Percentiles rank a stretch among this genome's conserved stretches.
These are phyloP conservation scores for Merluccius polli DNA, from an alignment of 2,797 vertebrate genomes.

Conservation along the genomic window DNA sequence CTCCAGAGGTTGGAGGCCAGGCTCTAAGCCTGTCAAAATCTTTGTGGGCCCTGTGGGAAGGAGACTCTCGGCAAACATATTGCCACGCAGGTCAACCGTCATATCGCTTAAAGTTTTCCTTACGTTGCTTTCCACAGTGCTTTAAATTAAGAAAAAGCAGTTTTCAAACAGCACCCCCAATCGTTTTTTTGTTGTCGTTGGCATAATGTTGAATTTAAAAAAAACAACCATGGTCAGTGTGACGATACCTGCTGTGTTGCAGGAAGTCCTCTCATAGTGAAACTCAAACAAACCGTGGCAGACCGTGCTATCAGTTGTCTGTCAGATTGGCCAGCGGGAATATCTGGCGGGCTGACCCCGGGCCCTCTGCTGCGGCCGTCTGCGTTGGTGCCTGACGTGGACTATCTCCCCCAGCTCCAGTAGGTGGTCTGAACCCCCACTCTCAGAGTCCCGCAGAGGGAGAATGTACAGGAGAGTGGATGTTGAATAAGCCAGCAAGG, in stretches of 20 bases:
- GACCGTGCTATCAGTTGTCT: slow-evolving; percentile 30
- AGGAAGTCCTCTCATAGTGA: not conserved
- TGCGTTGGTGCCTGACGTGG: slow-evolving; percentile 27
- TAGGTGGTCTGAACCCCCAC: slow-evolving; percentile 43
- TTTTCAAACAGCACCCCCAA: not conserved
- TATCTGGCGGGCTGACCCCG: slow-evolving; percentile 39
- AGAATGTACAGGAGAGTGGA: not conserved
- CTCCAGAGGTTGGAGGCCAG: slow-evolving; percentile 52
- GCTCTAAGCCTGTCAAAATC: slow-evolving; percentile 51
- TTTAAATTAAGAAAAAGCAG: slow-evolving; percentile 9
- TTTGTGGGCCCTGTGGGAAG: slow-evolving; percentile 62
- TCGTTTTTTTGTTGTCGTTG: not conserved
- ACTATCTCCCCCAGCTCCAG: slow-evolving; percentile 35
- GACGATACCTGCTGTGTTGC: not conserved
- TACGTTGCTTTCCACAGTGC: not conserved
- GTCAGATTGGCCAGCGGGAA: slow-evolving; percentile 26
- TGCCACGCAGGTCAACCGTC: slow-evolving; percentile 35
- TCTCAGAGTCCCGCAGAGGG: slow-evolving; percentile 33
- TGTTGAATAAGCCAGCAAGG: no score
- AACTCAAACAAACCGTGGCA: not conserved
- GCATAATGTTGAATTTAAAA: not conserved
- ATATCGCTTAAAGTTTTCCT: not conserved
- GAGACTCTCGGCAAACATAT: slow-evolving; percentile 24
- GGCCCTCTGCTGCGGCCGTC: slow-evolving; percentile 36
- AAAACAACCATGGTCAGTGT: not conserved